phyloP scores from a whole-genome alignment of 2,113 vertebrate species.

The Dolichallabes microphthalmus region DNA sequence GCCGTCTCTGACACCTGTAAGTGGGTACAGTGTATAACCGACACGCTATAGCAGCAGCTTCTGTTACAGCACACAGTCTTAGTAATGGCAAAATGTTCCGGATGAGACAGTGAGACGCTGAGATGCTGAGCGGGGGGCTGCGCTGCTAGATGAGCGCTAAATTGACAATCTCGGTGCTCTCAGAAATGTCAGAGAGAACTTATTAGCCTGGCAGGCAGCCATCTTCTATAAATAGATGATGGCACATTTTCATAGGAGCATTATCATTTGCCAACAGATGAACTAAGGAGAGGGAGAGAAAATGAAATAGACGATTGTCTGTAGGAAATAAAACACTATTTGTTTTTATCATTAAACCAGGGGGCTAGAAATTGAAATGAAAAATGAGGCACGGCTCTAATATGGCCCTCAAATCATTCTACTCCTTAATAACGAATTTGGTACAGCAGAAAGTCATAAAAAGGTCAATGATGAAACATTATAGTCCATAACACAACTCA shows the following conservation, averaged over 20 bases:
- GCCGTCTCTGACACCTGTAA: slow-evolving; percentile 34
- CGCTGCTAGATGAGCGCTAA: slow-evolving; percentile 43
- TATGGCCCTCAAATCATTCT: slow-evolving; percentile 51
- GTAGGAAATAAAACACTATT: slow-evolving; percentile 65
- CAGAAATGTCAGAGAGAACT: slow-evolving; percentile 63
- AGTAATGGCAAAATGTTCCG: slow-evolving; percentile 33
- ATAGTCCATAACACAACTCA: slow-evolving; percentile 49
- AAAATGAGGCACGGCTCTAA: slow-evolving; percentile 55
- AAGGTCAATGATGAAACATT: slow-evolving; percentile 56
- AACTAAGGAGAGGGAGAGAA: slow-evolving; percentile 46
- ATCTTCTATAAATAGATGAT: slow-evolving; percentile 66
- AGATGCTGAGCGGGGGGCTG: slow-evolving; percentile 39
- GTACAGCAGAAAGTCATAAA: slow-evolving; percentile 57
- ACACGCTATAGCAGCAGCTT: slow-evolving; percentile 32
- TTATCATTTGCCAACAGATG: slow-evolving; percentile 70
- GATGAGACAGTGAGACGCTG: slow-evolving; percentile 39
- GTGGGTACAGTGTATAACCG: slow-evolving; percentile 26
- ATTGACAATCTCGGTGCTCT: slow-evolving; percentile 56
- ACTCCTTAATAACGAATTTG: slow-evolving; percentile 52
- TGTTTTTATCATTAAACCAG: slow-evolving; percentile 68
- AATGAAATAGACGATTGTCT: slow-evolving; percentile 60
- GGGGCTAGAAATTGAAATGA: slow-evolving; percentile 59
- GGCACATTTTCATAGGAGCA: slow-evolving; percentile 61
- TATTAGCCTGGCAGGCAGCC: slow-evolving; percentile 61
- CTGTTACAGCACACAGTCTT: slow-evolving; percentile 38